phyloP scores from a whole-genome alignment of 1,140 invertebrate species.

The Papilio polytes region DNA sequence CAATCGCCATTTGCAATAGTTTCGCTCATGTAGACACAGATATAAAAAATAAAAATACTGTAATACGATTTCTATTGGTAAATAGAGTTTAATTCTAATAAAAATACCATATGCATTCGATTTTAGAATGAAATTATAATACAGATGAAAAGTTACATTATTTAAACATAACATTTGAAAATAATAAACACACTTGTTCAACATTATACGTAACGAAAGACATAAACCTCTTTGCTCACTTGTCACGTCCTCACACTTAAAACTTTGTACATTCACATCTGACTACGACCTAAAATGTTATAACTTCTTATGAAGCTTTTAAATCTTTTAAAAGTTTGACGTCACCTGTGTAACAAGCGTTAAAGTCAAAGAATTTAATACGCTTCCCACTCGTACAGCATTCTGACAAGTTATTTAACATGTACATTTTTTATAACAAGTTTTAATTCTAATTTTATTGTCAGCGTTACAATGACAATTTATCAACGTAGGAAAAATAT shows the following conservation, averaged over 20 bases:
- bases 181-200: not conserved
- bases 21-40: too few species aligned
- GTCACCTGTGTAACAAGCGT: slow-evolving; percentile 13
- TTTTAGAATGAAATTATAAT: too few species aligned
- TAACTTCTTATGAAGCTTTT: slow-evolving; percentile 30
- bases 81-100: too few species aligned
- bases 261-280: slow-evolving; percentile 48
- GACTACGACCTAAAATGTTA: slow-evolving; percentile 17
- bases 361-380: not conserved
- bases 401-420: not conserved
- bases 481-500: not conserved
- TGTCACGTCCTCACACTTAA: slow-evolving; percentile 57
- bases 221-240: slow-evolving; percentile 42
- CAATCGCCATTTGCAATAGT: too few species aligned
- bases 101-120: too few species aligned
- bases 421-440: too few species aligned
- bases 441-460: not conserved
- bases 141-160: too few species aligned
- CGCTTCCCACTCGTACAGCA: not conserved
- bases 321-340: slow-evolving; percentile 33
- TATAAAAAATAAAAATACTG: too few species aligned
- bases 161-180: not conserved
- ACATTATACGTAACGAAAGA: not conserved
- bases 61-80: too few species aligned
- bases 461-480: not conserved